Base-by-base conservation (phyloP, 2,113 vertebrate species). In the Labeo catla region DNA sequence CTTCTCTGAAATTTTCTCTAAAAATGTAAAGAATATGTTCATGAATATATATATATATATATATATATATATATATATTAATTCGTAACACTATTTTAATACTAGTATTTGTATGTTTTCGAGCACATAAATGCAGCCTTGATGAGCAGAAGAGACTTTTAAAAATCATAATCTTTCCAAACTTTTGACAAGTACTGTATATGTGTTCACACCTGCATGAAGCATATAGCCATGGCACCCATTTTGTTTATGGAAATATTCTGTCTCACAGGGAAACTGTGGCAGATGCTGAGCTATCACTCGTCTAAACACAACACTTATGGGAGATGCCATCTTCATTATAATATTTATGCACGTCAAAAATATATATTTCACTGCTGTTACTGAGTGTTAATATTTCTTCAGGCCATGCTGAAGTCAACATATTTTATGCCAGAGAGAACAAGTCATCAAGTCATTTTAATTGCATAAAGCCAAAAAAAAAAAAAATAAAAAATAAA, bases 211-310 rank as follows among this genome's bases (percentile, higher is more conserved):
- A 43, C 39, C 54, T 45, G 21, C 19, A 11, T 47, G 57, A 80
- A 45, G 9, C 21, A 45, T 19, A 79, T 21, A 61, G 21, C 10
- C 78, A 80, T 47, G 43, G 16, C 59, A 65, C 3, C 12, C 7
- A 2, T 3, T 81, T 47, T 65, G 78, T 81, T 65, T 65, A 81
- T 65, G 78, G n/a, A 81, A 65, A 81, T 81, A 47, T n/a, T 61
- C 34, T 3, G 70, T 74, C 45, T 74, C 72, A 49, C 21, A 15
- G 72, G 72, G 11, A 49, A 49, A 11, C 50, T 59, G 19, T 59
- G 57, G 57, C 28, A 54, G 76, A 4, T 7, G 50, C 6, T 39
- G 15, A 77, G 76, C 23, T 50, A 34, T 52, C 12, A 12, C 47
- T 73, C 36, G 21, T 73, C 68, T 65, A 12, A 65, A 65, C 10